phyloP scores from a whole-genome alignment of 2,888 invertebrate genomes.

The Tenthredo mesomela region DNA sequence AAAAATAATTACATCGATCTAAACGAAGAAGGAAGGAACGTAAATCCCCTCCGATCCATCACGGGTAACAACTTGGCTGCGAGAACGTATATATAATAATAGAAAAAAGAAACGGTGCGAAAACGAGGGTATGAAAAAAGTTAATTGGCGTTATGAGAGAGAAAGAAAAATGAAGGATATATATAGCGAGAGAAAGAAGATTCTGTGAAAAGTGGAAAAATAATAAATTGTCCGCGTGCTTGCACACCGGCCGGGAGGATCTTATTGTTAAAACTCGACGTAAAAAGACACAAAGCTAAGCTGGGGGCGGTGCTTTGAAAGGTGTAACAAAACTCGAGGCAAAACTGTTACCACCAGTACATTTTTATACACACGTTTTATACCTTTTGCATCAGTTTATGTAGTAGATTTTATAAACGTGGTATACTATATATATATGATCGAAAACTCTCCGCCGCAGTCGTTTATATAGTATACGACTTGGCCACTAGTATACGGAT shows the following conservation, averaged over 20 bases:
- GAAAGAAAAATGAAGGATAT: neutral
- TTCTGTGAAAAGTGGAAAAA: constrained; percentile 67
- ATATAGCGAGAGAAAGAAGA: neutral
- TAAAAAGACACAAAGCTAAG: constrained; percentile 33
- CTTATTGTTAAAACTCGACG: constrained; percentile 48
- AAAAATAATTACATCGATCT: constrained; percentile 41
- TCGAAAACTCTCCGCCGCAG: too few relatives aligned
- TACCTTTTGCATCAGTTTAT: neutral
- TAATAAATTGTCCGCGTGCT: constrained; percentile 71
- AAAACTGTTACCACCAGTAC: neutral
- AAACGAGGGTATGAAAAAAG: constrained; percentile 33
- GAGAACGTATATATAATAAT: constrained; percentile 51
- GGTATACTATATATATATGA: neutral
- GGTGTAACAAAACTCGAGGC: constrained; percentile 15
- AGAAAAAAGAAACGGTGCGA: constrained; percentile 11
- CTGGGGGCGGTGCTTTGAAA: neutral
- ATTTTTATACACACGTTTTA: neutral
- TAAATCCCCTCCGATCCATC: constrained; percentile 60
- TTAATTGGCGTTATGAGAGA: constrained; percentile 45
- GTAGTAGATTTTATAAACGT: neutral
- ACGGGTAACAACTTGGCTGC: constrained; percentile 57
- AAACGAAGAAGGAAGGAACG: neutral
- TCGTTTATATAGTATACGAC: too few relatives aligned
- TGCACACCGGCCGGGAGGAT: constrained; percentile 26
- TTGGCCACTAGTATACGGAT: too few relatives aligned